Percentiles rank a stretch among this genome's conserved stretches.
phyloP scores from a whole-genome alignment of 2,113 vertebrate species.

The Willisornis vidua region DNA sequence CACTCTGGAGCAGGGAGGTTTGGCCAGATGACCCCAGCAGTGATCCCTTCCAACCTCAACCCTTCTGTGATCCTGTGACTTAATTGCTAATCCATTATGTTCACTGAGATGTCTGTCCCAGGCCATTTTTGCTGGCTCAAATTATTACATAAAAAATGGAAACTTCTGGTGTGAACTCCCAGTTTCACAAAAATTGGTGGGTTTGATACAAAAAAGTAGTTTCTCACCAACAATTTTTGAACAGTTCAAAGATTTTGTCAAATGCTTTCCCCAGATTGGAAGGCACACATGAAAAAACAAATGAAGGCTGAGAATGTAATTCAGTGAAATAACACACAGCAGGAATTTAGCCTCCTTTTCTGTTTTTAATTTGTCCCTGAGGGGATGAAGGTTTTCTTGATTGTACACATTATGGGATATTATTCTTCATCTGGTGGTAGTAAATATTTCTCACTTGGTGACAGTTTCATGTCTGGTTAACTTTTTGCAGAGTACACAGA shows the following conservation, averaged over 20 bases:
- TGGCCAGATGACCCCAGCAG: neutral
- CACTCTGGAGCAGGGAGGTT: neutral
- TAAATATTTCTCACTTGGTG: constrained; percentile 43
- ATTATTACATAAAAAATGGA: neutral
- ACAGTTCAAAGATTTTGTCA: neutral
- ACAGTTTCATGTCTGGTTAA: constrained; percentile 33
- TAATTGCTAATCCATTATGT: neutral
- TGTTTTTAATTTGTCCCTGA: constrained; percentile 50
- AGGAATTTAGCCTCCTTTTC: constrained; percentile 22
- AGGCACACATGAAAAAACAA: neutral
- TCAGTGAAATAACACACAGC: neutral
- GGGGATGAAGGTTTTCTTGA: neutral
- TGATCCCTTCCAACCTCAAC: neutral
- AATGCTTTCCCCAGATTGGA: neutral
- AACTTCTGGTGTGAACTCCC: neutral
- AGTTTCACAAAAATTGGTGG: neutral
- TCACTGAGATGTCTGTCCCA: neutral
- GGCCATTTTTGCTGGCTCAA: neutral
- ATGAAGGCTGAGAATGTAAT: neutral
- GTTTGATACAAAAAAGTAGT: neutral
- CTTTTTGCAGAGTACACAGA: neutral
- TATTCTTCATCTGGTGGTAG: constrained; percentile 23
- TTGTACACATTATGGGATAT: neutral
- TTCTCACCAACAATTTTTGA: neutral
- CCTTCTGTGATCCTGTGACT: neutral